Base-by-base conservation (phyloP, 2,113 vertebrate genomes). In the Burhinus oedicnemus region DNA sequence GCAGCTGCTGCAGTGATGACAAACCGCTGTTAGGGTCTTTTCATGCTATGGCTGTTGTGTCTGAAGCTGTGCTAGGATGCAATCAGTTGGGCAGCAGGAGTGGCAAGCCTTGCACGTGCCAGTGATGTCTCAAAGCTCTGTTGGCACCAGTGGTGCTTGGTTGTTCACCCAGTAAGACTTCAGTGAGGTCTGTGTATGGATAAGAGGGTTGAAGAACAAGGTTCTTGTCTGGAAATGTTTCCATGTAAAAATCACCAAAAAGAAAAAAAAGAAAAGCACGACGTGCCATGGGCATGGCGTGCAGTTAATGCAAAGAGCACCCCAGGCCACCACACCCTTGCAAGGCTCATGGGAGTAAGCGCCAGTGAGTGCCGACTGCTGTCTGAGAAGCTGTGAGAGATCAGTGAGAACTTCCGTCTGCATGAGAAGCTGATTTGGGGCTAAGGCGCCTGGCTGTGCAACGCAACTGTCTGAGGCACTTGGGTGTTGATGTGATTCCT, bases 71-170 rank as follows among this genome's bases (percentile, higher is more conserved):
- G 57, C 62, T 60, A 70, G 51, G 70, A 32, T 20, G 21, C 64
- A 47, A 17, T 34, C 11, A 0, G 23, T 6, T 49, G 58, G 30
- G 38, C 45, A 55, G 34, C 58, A 40, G 25, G 36, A 64, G 34
- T 27, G 47, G 58, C 62, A 49, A 88, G 51, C 58, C 84, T 92
- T 66, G 71, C 40, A 47, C 4, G 1, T 70, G 36, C 34, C 45
- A 81, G 8, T 90, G 94, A 95, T 61, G 74, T 97, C 95, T 97
- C 80, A 97, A 90, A 83, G 87, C 26, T 26, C 25, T 83, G 7
- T 54, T 68, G 93, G 88, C 92, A 95, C 78, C 2, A 55, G 55
- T 26, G 4, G 40, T 14, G 21, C 66, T 62, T 74, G 44, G 15
- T 47, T 76, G 32, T 65, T 76, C 36, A 62, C 22, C 20, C 60